Percentiles rank a stretch among this genome's conserved stretches.
phyloP scores from a whole-genome alignment of 1,140 invertebrate genomes.

The Pteromalus puparum region DNA sequence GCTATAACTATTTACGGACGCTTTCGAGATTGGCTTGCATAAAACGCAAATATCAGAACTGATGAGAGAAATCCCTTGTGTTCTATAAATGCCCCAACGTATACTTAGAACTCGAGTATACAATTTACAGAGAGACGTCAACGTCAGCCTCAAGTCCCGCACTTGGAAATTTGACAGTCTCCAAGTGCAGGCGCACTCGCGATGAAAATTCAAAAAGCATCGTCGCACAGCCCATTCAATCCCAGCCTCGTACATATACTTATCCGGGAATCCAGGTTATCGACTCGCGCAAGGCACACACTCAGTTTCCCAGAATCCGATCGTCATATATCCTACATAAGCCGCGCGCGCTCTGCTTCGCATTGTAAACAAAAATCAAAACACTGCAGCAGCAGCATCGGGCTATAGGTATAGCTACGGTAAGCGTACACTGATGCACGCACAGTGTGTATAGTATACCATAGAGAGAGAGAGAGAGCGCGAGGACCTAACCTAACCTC shows the following conservation, averaged over 20 bases:
- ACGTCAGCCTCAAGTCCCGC: no score
- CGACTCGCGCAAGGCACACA: background rate
- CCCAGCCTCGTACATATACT: no score
- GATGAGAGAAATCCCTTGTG: no score
- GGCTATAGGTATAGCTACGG: no score
- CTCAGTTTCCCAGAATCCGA: background rate
- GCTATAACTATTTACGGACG: no score
- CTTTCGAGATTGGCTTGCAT: no score
- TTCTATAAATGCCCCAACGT: background rate
- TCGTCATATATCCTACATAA: background rate
- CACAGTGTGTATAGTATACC: background rate
- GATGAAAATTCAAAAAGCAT: background rate
- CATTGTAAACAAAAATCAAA: conserved; percentile 4
- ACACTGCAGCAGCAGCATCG: background rate
- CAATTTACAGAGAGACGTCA: no score
- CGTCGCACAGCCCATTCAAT: background rate
- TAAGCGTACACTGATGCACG: background rate
- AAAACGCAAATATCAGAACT: no score
- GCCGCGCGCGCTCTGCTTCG: background rate
- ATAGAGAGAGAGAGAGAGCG: background rate
- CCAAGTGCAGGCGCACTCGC: no score
- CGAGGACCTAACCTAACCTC: background rate
- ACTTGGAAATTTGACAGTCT: background rate
- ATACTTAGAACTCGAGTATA: no score
- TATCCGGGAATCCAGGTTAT: background rate